Evolutionary conservation across 2,113 vertebrate genomes (phyloP).

Genomic region (Orientallactaga bullata): DNA sequence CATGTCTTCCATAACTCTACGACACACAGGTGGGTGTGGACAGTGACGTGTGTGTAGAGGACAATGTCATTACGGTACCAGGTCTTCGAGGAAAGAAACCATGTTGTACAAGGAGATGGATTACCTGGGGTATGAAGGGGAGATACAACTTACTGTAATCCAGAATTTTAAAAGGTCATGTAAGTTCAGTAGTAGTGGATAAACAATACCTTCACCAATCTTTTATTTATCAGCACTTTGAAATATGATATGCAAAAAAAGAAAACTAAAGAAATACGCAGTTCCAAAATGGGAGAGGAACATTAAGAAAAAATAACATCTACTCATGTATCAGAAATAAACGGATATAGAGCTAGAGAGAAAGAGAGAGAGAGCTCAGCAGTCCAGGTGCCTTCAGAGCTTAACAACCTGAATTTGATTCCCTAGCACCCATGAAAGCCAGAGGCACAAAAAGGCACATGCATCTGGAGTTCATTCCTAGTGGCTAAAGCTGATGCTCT

Average conservation of each 20-base stretch:
- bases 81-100: neutral
- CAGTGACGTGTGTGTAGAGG: rapidly evolving
- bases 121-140: neutral
- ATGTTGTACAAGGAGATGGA: neutral
- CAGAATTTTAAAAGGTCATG: neutral
- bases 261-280: neutral
- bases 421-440: too few species aligned
- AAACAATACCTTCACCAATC: neutral
- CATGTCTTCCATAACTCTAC: neutral
- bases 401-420: too few species aligned
- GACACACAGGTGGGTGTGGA: neutral
- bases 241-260: neutral
- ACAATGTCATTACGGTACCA: neutral
- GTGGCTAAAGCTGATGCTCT: too few species aligned
- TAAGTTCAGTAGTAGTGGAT: neutral
- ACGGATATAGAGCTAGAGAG: neutral
- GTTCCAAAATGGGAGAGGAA: neutral
- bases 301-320: neutral
- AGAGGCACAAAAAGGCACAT: too few species aligned
- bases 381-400: too few species aligned
- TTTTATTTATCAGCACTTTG: neutral
- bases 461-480: too few species aligned
- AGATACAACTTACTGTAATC: neutral
- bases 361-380: too few species aligned
- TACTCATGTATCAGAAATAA: constrained; percentile 13